Base-by-base conservation (phyloP, 1,140 invertebrate species). In the Euura lappo region DNA sequence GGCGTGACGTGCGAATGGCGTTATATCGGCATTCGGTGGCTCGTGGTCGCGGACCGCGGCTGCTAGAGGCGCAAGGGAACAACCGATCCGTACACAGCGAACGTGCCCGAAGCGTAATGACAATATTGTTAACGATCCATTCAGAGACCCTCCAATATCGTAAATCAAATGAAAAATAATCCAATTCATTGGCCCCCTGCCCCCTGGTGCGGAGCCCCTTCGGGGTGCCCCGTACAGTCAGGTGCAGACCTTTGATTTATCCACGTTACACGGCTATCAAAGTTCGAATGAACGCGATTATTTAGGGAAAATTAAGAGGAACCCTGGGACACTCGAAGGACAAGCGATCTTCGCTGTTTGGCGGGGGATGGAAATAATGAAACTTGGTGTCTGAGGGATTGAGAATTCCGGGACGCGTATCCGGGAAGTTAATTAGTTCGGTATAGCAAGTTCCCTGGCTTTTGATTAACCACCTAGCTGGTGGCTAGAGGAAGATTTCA, bases 91-190 rank as follows among this genome's bases (percentile, higher is more conserved):
- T 76, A 68, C 71, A 75, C 77, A 82, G 78, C 78, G 76, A 76
- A 77, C 75, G 78, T 77, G 78, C 77, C 78, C 72, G 72, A 70
- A 79, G 44, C 44, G 44, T 68, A 79, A 80, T 80, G 81, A 84
- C 80, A 84, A 83, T 83, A 81, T 81, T 78, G 77, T 79, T 84
- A 83, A 84, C 83, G 80, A 84, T 80, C 80, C 80, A 82, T 82
- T 84, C 79, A 78, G 74, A 73, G 72, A 74, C 74, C 74, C 72
- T 65, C 69, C 79, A 82, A 82, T 81, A 82, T 81, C 80, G 79
- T 84, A 83, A 83, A 84, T 83, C 79, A 81, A 80, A 78, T 75
- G 78, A 80, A 81, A 84, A 83, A 84, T 80, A 79, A 78, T 68
- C 66, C 11, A 68, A 68, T 68, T 44, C 44, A 68, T 68, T 68